phyloP scores from a whole-genome alignment of 2,113 vertebrate genomes.

The Myrmecophaga tridactyla region DNA sequence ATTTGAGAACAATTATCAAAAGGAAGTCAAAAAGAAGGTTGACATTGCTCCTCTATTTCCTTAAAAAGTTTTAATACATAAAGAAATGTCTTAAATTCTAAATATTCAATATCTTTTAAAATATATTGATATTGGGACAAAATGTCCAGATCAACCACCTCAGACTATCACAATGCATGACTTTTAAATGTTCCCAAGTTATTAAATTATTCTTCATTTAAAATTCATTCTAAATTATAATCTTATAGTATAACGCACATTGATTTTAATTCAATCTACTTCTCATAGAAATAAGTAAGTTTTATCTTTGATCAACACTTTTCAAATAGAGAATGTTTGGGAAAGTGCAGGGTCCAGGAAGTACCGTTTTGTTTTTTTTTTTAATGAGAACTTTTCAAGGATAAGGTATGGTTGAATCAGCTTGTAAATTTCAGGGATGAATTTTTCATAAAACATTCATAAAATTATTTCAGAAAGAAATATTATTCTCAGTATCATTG shows the following conservation, averaged over 20 bases:
- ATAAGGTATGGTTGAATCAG: not conserved
- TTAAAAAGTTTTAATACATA: not conserved
- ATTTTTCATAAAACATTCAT: conserved; percentile 1
- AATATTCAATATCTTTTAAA: not conserved
- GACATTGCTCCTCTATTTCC: not conserved
- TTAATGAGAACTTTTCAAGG: not conserved
- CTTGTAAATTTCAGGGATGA: not conserved
- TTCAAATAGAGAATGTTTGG: not conserved
- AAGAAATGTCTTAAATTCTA: not conserved
- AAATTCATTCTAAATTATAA: not conserved
- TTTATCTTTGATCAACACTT: not conserved
- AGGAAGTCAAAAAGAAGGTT: not conserved
- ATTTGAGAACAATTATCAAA: not conserved
- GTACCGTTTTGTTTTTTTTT: no score
- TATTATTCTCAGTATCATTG: not conserved
- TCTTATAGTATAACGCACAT: not conserved
- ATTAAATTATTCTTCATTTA: not conserved
- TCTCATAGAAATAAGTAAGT: not conserved
- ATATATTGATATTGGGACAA: not conserved
- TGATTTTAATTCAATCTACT: not conserved
- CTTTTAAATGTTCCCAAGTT: not conserved
- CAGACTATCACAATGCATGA: not conserved
- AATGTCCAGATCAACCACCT: not conserved
- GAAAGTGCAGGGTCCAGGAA: no score
- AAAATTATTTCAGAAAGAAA: not conserved